Conservation (phyloP, 2,113 vertebrate species). For the Chaetodon auriga region DNA sequence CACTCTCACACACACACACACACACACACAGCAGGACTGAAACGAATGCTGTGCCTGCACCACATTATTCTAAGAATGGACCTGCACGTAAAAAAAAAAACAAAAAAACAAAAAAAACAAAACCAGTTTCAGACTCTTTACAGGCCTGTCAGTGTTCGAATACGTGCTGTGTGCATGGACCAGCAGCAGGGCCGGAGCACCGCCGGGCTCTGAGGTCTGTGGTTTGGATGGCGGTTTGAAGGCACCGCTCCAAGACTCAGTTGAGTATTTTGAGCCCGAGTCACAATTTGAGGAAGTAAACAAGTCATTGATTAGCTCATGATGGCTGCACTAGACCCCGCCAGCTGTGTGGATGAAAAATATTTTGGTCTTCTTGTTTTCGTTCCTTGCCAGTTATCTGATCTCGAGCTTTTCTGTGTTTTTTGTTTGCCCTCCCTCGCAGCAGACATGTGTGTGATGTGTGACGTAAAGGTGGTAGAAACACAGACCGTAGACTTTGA, state of each 20-base stretch:
- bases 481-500: too few relatives aligned
- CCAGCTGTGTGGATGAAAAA: conserved; percentile 25
- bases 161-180: neutral
- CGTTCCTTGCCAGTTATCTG: neutral
- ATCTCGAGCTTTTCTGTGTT: neutral
- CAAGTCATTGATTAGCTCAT: conserved; percentile 35
- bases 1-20: neutral
- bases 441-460: neutral
- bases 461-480: neutral
- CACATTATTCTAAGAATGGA: neutral
- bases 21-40: neutral
- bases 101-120: too few relatives aligned
- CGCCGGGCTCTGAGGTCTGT: conserved; percentile 2
- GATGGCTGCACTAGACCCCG: neutral
- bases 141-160: neutral
- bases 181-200: conserved; percentile 7
- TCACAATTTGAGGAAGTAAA: conserved; percentile 65
- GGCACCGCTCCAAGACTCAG: neutral
- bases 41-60: neutral
- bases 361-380: neutral
- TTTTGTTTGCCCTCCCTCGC: too few relatives aligned
- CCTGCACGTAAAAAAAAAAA: neutral
- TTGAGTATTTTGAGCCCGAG: conserved; percentile 32
- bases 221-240: conserved; percentile 22
- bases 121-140: neutral